phyloP scores from a whole-genome alignment of 2,888 invertebrate species.

The Chrysina gloriosa region DNA sequence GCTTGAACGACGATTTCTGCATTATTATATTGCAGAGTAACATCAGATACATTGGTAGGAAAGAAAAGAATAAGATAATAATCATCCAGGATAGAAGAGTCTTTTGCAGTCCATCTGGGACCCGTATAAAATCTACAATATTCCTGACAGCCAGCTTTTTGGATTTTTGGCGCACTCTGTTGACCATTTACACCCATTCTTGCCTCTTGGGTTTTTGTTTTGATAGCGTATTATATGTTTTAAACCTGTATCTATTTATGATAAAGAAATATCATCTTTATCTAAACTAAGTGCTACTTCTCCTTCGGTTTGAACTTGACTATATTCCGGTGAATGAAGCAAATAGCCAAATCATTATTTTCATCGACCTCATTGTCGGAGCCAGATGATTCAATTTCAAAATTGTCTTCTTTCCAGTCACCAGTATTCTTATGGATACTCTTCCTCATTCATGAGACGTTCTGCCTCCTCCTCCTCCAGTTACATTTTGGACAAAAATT shows the following conservation, averaged over 20 bases:
- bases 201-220: not conserved
- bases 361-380: not conserved
- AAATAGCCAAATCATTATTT: not conserved
- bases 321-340: not conserved
- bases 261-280: constrained; percentile 3
- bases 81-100: no score
- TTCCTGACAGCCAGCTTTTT: no score
- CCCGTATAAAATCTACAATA: no score
- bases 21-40: no score
- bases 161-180: no score
- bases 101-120: no score
- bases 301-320: not conserved
- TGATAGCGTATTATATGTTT: not conserved
- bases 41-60: no score
- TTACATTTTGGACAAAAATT: constrained; percentile 23
- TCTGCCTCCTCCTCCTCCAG: constrained; percentile 26
- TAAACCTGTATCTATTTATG: not conserved
- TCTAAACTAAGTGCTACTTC: not conserved
- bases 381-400: not conserved
- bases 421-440: constrained; percentile 12
- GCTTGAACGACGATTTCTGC: no score
- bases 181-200: not conserved
- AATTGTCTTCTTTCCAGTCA: not conserved
- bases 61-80: no score
- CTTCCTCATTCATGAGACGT: constrained; percentile 31